A percentile compares a stretch with the other conserved stretches of the same genome.
These are phyloP conservation scores for Dendropsophus ebraccatus DNA, from an alignment of 2,113 vertebrate genomes.

Conservation along the genomic window DNA sequence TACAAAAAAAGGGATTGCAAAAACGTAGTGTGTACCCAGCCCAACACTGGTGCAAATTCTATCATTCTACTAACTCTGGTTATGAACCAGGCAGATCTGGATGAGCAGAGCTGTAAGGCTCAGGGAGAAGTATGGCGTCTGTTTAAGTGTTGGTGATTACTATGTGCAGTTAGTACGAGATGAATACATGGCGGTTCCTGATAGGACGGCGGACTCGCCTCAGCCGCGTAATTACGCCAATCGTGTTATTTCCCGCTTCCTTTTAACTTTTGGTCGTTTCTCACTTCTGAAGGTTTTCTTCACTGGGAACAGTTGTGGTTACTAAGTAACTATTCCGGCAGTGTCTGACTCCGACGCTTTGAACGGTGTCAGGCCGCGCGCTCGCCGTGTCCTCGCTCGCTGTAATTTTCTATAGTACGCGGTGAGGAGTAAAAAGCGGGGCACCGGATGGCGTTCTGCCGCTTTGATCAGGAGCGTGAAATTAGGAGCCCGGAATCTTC, in stretches of 20 bases:
- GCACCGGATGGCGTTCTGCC: background rate
- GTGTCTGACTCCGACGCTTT: constrained; percentile 12
- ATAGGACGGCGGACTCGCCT: too few species aligned
- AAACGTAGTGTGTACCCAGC: too few species aligned
- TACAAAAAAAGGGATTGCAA: too few species aligned
- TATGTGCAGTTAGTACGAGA: too few species aligned
- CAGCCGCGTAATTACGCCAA: too few species aligned
- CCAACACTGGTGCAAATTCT: too few species aligned
- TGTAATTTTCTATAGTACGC: background rate
- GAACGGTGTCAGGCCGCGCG: constrained; percentile 34
- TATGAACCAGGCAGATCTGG: too few species aligned
- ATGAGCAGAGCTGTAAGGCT: too few species aligned
- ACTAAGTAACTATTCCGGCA: constrained; percentile 16
- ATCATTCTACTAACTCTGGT: too few species aligned
- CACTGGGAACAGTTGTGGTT: constrained; percentile 2
- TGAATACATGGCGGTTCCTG: too few species aligned
- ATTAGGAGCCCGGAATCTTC: constrained; percentile 49
- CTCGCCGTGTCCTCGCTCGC: background rate
- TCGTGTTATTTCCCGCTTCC: background rate
- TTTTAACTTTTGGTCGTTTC: background rate
- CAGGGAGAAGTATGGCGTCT: too few species aligned
- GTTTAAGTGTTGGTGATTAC: too few species aligned
- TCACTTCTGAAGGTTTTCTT: background rate
- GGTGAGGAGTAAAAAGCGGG: constrained; percentile 32
- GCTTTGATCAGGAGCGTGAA: constrained; percentile 37